Evolutionary conservation across 2,113 vertebrate genomes (phyloP), one percentile per base, ranked within the genome.

Genomic region (Hystrix brachyura): DNA sequence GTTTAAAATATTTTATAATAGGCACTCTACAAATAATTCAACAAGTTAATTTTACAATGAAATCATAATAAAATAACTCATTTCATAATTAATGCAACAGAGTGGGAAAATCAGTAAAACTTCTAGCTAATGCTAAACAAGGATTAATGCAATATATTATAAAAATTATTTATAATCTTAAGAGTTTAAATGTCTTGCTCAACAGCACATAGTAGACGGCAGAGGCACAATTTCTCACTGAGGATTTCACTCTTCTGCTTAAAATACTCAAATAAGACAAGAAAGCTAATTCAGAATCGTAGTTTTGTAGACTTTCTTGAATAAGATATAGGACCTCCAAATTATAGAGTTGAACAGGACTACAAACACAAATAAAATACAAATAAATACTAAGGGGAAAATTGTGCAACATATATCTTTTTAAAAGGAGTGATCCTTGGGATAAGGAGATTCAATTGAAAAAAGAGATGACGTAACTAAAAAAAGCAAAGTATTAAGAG

Each of bases 231-330:
- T 78, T 51, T 53, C 48, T 53, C 29, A 65, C 21, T n/a, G 25
- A 92, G 9, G 3, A 12, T 18, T 10, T 94, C 48, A 74, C 25
- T 89, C 6, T 13, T 72, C 15, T 89, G 46, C 71, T 83, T 51
- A 78, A 95, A 97, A 94, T 53, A 34, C 18, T 85, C 72, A 18
- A 67, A 94, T 60, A 89, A 85, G 91, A 86, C 59, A 53, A 46
- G 88, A 13, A 4, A 79, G 60, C n/a, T 91, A 62, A 78, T 62
- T 87, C 86, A 82, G 27, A 82, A 90, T 83, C 84, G 21, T 88
- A 15, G 6, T 53, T 59, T 1, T 17, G 1, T 71, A 91, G n/a
- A 3, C 11, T 51, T 90, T 90, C 67, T 91, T 69, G 57, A 94
- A 71, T 59, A 74, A 93, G 23, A 65, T 6, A 85, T 59, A 89